Evolutionary conservation across 2,113 vertebrate species (phyloP).

Genomic region (Apteryx mantelli): DNA sequence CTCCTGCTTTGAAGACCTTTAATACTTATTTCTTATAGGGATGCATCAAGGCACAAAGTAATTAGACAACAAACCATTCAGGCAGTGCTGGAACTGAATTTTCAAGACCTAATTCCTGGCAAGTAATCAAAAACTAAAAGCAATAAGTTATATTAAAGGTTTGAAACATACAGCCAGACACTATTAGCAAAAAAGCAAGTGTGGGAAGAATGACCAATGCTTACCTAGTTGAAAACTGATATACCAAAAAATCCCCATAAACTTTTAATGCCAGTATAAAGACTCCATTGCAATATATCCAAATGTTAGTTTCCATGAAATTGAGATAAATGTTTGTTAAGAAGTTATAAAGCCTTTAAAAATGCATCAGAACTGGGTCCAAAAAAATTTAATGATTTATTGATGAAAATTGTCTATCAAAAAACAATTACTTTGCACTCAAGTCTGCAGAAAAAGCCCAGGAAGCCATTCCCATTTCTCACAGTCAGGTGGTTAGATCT

Average conservation of each 20-base stretch:
- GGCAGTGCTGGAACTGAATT: not conserved
- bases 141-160: not conserved
- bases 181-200: not conserved
- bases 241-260: not conserved
- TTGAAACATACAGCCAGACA: not conserved
- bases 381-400: constrained; percentile 1
- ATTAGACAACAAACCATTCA: not conserved
- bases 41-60: not conserved
- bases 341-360: not conserved
- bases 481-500: not conserved
- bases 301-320: not conserved
- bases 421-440: not conserved
- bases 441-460: not conserved
- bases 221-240: not conserved
- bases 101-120: not conserved
- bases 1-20: not conserved
- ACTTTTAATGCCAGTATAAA: not conserved
- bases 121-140: not conserved
- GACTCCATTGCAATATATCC: not conserved
- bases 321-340: not conserved
- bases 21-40: not conserved
- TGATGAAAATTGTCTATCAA: not conserved
- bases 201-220: not conserved
- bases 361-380: not conserved
- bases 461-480: not conserved